These are phyloP conservation scores for Mus spicilegus DNA, from an alignment of 2,113 vertebrate species.

Conservation along the genomic window DNA sequence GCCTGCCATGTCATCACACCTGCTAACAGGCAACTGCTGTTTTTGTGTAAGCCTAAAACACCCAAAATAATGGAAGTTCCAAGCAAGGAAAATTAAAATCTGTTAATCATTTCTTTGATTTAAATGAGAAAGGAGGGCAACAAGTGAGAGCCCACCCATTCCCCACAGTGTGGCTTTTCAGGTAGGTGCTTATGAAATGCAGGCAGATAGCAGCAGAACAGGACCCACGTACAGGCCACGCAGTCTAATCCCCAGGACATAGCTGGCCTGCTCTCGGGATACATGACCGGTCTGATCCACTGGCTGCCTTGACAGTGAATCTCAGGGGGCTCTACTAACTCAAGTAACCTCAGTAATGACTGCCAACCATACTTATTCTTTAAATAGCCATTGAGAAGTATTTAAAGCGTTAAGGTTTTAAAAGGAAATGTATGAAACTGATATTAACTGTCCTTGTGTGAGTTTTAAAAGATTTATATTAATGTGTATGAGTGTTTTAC, in stretches of 20 bases:
- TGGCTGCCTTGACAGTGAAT: background rate
- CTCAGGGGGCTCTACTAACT: background rate
- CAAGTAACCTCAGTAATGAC: background rate
- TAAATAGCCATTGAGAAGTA: background rate
- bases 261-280: too few relatives aligned
- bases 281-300: background rate
- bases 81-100: conserved; percentile 3
- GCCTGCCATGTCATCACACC: background rate
- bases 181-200: background rate
- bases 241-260: background rate
- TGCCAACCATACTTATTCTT: background rate
- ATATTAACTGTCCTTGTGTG: background rate
- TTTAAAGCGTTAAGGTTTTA: background rate
- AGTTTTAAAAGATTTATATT: background rate
- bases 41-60: background rate
- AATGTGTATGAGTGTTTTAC: background rate
- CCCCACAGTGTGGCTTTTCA: background rate
- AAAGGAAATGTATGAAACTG: background rate
- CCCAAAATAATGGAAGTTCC: background rate
- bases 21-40: background rate
- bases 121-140: conserved; percentile 15
- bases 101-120: conserved; percentile 9
- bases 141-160: background rate
- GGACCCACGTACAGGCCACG: background rate
- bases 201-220: background rate